Conservation (phyloP, 1,140 invertebrate species). For the Cephus cinctus region DNA sequence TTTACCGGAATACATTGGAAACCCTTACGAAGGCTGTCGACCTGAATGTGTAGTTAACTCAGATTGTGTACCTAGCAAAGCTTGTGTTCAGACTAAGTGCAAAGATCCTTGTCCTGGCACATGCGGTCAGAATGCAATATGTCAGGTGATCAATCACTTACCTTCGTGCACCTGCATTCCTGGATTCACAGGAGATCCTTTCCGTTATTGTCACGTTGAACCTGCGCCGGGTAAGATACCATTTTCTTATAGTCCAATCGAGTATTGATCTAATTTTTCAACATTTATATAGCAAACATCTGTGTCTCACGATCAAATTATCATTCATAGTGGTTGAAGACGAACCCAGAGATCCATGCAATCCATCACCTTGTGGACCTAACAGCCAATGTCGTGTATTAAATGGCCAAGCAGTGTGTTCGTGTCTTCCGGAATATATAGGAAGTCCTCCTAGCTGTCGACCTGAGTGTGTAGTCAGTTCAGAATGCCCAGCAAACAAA, state of each 20-base stretch:
- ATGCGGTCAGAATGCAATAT: conserved; percentile 69
- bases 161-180: conserved; percentile 67
- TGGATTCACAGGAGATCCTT: conserved; percentile 73
- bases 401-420: conserved; percentile 43
- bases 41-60: conserved; percentile 72
- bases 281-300: conserved; percentile 7
- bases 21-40: conserved; percentile 61
- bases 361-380: conserved; percentile 48
- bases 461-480: conserved; percentile 63
- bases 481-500: conserved; percentile 62
- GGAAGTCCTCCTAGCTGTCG: conserved; percentile 64
- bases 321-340: conserved; percentile 21
- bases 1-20: conserved; percentile 64
- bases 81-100: conserved; percentile 68
- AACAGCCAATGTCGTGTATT: conserved; percentile 44
- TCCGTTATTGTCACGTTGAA: conserved; percentile 41
- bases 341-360: conserved; percentile 36
- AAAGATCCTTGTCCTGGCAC: conserved; percentile 69
- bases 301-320: neutral
- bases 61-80: conserved; percentile 66
- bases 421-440: conserved; percentile 65
- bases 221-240: too few species aligned
- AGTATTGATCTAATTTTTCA: neutral
- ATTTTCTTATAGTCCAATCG: neutral
- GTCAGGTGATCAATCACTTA: conserved; percentile 68